These are phyloP conservation scores for Orthosia cruda DNA, from an alignment of 2,888 invertebrate species.

Conservation along the genomic window DNA sequence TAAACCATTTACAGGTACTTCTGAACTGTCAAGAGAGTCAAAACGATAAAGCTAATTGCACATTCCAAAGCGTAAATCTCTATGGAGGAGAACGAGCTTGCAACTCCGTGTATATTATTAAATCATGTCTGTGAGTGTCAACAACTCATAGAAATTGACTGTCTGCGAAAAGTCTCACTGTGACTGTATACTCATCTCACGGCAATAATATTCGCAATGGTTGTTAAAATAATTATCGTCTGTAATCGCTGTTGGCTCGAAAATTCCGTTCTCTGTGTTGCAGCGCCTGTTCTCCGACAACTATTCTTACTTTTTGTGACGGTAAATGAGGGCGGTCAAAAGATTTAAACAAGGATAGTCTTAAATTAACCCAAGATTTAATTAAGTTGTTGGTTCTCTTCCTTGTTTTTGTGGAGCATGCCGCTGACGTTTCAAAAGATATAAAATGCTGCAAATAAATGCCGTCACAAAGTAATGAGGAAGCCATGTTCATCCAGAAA, in stretches of 20 bases:
- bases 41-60: too few relatives aligned
- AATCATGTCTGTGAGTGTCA: not conserved
- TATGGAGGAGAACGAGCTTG: too few relatives aligned
- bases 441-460: constrained; percentile 34
- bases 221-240: too few relatives aligned
- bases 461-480: constrained; percentile 17
- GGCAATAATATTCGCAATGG: not conserved
- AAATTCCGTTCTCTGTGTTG: not conserved
- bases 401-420: constrained; percentile 37
- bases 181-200: not conserved
- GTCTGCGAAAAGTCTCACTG: too few relatives aligned
- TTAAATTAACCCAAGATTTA: constrained; percentile 42
- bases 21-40: too few relatives aligned
- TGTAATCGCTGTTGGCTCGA: not conserved
- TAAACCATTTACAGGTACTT: too few relatives aligned
- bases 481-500: constrained; percentile 18
- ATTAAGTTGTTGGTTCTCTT: constrained; percentile 44
- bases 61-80: too few relatives aligned
- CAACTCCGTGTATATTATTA: too few relatives aligned
- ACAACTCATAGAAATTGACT: too few relatives aligned
- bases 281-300: constrained; percentile 20
- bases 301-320: constrained; percentile 41
- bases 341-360: constrained; percentile 47
- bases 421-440: constrained; percentile 34
- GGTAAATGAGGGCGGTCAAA: constrained; percentile 38